Conservation (phyloP, 30 jellyfish, hydroid and myxozoan genomes). For the Chironex yamaguchii region DNA sequence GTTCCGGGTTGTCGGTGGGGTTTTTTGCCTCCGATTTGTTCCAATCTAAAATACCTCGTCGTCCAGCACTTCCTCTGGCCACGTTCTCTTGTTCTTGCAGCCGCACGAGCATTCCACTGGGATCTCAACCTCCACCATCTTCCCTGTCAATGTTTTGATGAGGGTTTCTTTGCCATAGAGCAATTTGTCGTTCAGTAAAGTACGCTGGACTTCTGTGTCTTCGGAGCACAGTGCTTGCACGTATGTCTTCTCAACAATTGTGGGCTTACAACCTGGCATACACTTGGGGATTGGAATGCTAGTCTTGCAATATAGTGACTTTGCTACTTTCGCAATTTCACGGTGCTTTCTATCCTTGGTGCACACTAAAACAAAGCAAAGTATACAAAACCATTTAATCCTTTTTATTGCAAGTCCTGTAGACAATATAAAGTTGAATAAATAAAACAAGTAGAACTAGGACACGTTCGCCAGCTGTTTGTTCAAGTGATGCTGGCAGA, state of each 20-base stretch:
- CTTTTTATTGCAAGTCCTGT: background rate
- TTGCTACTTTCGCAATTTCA: too few species aligned
- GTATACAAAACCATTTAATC: background rate
- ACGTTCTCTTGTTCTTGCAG: slow-evolving; percentile 11
- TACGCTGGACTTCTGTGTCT: background rate
- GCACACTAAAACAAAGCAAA: slow-evolving; percentile 29
- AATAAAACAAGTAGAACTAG: too few species aligned
- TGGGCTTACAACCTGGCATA: slow-evolving; percentile 3
- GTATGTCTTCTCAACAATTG: slow-evolving; percentile 7
- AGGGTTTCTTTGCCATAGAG: slow-evolving; percentile 22
- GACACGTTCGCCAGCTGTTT: too few species aligned
- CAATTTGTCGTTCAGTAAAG: slow-evolving; percentile 7
- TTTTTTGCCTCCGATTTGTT: too few species aligned
- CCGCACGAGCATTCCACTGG: slow-evolving; percentile 68
- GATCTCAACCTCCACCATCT: slow-evolving; percentile 19
- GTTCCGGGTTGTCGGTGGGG: too few species aligned
- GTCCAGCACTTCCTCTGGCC: too few species aligned
- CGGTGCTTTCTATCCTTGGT: slow-evolving; percentile 10
- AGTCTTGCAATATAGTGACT: background rate
- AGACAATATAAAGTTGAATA: too few species aligned
- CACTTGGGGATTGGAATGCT: slow-evolving; percentile 51
- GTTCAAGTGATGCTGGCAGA: too few species aligned
- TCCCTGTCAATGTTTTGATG: slow-evolving; percentile 14
- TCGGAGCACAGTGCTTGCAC: slow-evolving; percentile 72
- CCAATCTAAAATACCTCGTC: too few species aligned